Conservation (phyloP, 2,888 invertebrate genomes). For the Arrhopalites spinosus region DNA sequence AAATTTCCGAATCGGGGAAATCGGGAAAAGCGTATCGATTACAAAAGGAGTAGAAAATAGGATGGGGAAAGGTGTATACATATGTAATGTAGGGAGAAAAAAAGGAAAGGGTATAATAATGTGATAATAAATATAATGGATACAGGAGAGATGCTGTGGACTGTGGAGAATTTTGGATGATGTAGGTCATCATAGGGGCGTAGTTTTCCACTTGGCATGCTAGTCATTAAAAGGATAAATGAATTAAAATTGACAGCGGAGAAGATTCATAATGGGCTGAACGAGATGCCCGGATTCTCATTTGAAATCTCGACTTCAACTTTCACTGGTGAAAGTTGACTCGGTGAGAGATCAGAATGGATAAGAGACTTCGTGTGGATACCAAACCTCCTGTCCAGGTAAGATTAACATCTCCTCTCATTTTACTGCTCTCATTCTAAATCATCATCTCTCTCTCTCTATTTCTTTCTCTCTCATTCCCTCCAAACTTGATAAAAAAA, state of each 20-base stretch:
- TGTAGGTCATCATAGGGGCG: slow-evolving; percentile 32
- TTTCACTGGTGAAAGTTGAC: no score
- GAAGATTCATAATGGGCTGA: slow-evolving; percentile 38
- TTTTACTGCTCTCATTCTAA: neutral
- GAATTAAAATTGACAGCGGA: slow-evolving; percentile 40
- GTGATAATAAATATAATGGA: no score
- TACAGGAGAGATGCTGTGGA: no score
- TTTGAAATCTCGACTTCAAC: slow-evolving; percentile 29
- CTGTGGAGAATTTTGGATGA: slow-evolving; percentile 1
- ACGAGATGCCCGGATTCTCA: slow-evolving; percentile 26
- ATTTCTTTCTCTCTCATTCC: neutral
- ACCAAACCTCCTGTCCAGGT: slow-evolving; percentile 28
- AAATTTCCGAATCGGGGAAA: no score
- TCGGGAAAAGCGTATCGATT: no score
- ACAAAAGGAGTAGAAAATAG: no score
- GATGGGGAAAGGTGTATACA: no score
- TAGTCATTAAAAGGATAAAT: slow-evolving; percentile 35
- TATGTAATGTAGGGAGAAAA: no score
- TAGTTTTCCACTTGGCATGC: slow-evolving; percentile 21
- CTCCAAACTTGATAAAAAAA: neutral
- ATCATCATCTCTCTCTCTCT: slow-evolving; percentile 3
- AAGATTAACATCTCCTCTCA: slow-evolving; percentile 20
- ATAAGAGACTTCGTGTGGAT: slow-evolving; percentile 33
- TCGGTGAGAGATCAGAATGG: slow-evolving; percentile 28
- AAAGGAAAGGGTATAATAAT: no score